phyloP scores from a whole-genome alignment of 2,888 invertebrate species.

The Poecilus cupreus region DNA sequence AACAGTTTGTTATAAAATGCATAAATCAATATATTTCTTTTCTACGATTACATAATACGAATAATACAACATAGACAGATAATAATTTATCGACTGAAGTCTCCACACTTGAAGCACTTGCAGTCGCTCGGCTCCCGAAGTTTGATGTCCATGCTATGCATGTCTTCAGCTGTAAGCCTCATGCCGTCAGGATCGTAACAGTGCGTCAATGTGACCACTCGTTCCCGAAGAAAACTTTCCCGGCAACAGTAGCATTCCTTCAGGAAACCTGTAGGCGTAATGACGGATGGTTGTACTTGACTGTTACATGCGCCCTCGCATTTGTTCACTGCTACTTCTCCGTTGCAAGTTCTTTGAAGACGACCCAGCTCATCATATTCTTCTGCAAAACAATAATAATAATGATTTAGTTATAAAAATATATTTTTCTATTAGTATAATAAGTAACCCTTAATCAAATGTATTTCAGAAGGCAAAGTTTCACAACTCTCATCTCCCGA shows the following conservation, averaged over 20 bases:
- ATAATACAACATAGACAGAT: slow-evolving; percentile 11
- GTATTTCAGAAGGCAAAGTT: slow-evolving; percentile 89
- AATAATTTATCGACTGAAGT: slow-evolving; percentile 81
- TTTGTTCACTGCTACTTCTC: slow-evolving; percentile 92
- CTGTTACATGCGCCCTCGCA: slow-evolving; percentile 95
- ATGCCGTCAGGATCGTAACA: slow-evolving; percentile 93
- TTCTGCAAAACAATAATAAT: slow-evolving; percentile 75
- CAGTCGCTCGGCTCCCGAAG: slow-evolving; percentile 92
- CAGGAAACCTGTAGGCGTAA: slow-evolving; percentile 80
- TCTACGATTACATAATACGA: slow-evolving; percentile 12
- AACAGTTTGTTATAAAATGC: slow-evolving; percentile 50
- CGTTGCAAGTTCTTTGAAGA: slow-evolving; percentile 89
- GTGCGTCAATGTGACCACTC: slow-evolving; percentile 85
- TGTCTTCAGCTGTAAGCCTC: slow-evolving; percentile 81
- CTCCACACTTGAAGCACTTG: slow-evolving; percentile 93
- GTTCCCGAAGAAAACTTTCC: slow-evolving; percentile 88
- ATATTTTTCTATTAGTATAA: slow-evolving; percentile 51
- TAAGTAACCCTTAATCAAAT: slow-evolving; percentile 86
- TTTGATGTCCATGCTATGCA: slow-evolving; percentile 86
- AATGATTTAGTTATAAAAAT: slow-evolving; percentile 41
- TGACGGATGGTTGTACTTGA: slow-evolving; percentile 93
- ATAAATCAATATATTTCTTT: slow-evolving; percentile 35
- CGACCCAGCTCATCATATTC: slow-evolving; percentile 92
- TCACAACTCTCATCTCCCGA: slow-evolving; percentile 85
- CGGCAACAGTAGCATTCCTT: slow-evolving; percentile 95